These are phyloP conservation scores for Actinia tenebrosa DNA, from an alignment of 64 coral and sea anemone species.

Conservation along the genomic window DNA sequence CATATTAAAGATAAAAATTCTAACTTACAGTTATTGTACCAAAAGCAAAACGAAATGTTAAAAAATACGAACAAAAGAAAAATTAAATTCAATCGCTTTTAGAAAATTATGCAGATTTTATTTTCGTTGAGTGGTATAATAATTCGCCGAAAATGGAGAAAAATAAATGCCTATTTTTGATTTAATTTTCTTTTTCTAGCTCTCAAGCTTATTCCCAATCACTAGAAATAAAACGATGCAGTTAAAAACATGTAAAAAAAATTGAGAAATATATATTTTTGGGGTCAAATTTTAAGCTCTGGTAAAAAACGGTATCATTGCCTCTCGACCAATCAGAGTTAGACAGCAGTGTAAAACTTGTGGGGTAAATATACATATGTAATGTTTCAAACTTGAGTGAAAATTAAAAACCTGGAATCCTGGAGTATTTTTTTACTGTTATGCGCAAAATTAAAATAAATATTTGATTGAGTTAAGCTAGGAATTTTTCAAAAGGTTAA, in stretches of 20 bases:
- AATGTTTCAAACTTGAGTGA: not conserved
- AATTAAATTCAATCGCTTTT: not conserved
- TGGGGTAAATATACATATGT: conserved; percentile 1
- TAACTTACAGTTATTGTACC: not conserved
- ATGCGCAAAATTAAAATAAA: not conserved
- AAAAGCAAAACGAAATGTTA: not conserved
- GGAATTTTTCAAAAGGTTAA: not conserved
- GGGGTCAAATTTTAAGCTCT: not conserved
- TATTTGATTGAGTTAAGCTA: not conserved
- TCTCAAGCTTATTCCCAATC: not conserved
- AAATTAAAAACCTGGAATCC: not conserved
- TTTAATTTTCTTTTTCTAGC: not conserved
- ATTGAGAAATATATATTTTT: not conserved
- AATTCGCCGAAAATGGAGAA: not conserved
- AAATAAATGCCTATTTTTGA: not conserved
- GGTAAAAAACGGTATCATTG: not conserved
- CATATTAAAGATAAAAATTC: not conserved
- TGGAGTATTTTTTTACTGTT: not conserved
- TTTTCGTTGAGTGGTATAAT: not conserved
- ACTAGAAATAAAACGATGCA: not conserved
- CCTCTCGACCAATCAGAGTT: not conserved
- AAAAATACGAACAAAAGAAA: not conserved
- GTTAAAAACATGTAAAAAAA: not conserved
- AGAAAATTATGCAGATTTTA: not conserved
- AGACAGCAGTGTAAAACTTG: conserved; percentile 9